phyloP scores from a whole-genome alignment of 2,113 vertebrate species.

The Gymnobelideus leadbeateri region DNA sequence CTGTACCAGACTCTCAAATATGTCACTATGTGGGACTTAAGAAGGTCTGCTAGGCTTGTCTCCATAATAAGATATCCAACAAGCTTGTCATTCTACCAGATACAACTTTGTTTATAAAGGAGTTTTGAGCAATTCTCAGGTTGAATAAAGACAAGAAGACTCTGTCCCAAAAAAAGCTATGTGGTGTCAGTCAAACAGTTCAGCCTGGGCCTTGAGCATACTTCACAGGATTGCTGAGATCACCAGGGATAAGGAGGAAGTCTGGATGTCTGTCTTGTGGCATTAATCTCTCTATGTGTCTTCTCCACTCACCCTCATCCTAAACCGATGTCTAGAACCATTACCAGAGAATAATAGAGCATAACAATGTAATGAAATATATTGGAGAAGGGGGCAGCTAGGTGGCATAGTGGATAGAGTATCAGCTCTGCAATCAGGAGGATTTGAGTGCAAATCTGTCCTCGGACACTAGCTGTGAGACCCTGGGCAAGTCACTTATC shows the following conservation, averaged over 20 bases:
- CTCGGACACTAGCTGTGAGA: too few relatives aligned
- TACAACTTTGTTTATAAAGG: conserved; percentile 16
- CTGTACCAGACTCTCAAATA: background rate
- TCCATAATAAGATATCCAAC: background rate
- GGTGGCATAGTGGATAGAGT: background rate
- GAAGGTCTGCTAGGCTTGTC: background rate
- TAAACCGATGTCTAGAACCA: conserved; percentile 9
- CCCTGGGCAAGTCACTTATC: too few relatives aligned
- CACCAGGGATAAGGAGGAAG: background rate
- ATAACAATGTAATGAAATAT: background rate
- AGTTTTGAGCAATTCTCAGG: background rate
- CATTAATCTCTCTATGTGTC: background rate
- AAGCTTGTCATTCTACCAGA: conserved; percentile 10
- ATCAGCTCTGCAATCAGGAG: too few relatives aligned
- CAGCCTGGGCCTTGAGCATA: conserved; percentile 2
- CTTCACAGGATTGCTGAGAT: conserved; percentile 12
- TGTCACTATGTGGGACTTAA: background rate
- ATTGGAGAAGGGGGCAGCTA: background rate
- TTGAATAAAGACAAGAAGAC: conserved; percentile 26
- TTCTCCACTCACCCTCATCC: background rate
- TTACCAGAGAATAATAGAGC: background rate
- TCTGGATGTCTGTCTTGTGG: background rate
- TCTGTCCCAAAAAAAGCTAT: background rate
- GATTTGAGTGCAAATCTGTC: too few relatives aligned
- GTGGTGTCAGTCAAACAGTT: background rate